phyloP scores from a whole-genome alignment of 2,888 invertebrate genomes.

The Polyommatus iphigenia region DNA sequence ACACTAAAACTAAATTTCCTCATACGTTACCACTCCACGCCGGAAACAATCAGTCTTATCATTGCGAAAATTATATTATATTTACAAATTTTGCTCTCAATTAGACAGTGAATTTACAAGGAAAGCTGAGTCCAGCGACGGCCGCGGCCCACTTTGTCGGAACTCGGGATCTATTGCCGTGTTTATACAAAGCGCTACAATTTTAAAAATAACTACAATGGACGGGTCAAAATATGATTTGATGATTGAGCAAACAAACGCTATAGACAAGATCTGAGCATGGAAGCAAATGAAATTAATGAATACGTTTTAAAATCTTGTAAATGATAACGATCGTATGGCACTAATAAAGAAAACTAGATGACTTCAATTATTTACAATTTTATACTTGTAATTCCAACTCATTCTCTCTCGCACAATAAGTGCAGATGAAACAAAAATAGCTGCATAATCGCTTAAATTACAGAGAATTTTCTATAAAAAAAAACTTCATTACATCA shows the following conservation, averaged over 20 bases:
- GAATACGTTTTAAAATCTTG: background rate
- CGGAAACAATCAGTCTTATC: slow-evolving; percentile 78
- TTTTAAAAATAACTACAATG: slow-evolving; percentile 54
- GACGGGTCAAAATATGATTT: slow-evolving; percentile 58
- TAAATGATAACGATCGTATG: slow-evolving; percentile 29
- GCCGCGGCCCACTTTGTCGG: slow-evolving; percentile 5
- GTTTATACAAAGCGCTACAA: slow-evolving; percentile 33
- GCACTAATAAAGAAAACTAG: slow-evolving; percentile 32
- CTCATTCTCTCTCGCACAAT: background rate
- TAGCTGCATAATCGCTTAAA: background rate
- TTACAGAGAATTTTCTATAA: background rate
- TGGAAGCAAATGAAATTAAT: slow-evolving; percentile 1
- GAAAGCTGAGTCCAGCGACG: slow-evolving; percentile 35
- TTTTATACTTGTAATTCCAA: background rate
- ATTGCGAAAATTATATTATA: slow-evolving; percentile 76
- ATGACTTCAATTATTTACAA: slow-evolving; percentile 12
- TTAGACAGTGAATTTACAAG: slow-evolving; percentile 46
- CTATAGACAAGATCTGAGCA: slow-evolving; percentile 23
- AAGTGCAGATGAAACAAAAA: background rate
- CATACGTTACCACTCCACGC: slow-evolving; percentile 68
- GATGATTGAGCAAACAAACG: slow-evolving; percentile 55
- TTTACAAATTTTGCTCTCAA: slow-evolving; percentile 52
- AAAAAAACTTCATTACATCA: background rate
- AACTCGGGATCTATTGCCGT: slow-evolving; percentile 33
- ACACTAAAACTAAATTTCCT: slow-evolving; percentile 66